Conservation (phyloP, 2,113 vertebrate species). For the Numida meleagris region DNA sequence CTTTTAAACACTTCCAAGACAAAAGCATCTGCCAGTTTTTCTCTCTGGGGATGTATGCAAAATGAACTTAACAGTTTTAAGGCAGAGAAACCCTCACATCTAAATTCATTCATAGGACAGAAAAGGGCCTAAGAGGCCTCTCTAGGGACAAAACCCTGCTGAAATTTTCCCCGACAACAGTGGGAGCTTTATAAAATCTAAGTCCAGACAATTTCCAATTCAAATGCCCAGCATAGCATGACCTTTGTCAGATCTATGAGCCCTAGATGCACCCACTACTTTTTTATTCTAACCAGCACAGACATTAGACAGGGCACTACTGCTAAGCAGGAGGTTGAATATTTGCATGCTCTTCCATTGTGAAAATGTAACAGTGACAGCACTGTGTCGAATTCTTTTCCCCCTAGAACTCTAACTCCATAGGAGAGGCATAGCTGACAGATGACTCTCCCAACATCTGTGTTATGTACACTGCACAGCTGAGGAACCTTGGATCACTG, state of each 20-base stretch:
- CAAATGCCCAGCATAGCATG: constrained; percentile 93
- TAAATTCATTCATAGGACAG: constrained; percentile 97
- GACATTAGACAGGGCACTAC: constrained; percentile 91
- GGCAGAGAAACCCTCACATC: constrained; percentile 92
- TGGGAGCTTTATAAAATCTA: constrained; percentile 91
- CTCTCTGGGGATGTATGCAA: constrained; percentile 89
- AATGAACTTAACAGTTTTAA: constrained; percentile 93
- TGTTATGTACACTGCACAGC: constrained; percentile 97
- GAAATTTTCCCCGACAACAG: constrained; percentile 89
- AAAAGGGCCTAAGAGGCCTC: constrained; percentile 91
- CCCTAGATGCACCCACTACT: constrained; percentile 83
- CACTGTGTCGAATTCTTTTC: constrained; percentile 99
- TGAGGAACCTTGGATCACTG: constrained; percentile 91
- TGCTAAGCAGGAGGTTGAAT: constrained; percentile 88
- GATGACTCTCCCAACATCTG: constrained; percentile 99
- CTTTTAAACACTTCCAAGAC: constrained; percentile 91
- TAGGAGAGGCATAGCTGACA: constrained; percentile 98
- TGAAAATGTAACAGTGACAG: constrained; percentile 98
- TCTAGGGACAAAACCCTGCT: constrained; percentile 92
- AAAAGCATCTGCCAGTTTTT: constrained; percentile 93
- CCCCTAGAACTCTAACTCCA: constrained; percentile 93
- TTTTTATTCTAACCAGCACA: constrained; percentile 88
- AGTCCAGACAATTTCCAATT: constrained; percentile 99
- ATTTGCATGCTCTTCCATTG: constrained; percentile 99
- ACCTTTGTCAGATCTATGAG: constrained; percentile 92